Evolutionary conservation across 2,797 vertebrate species (phyloP).

Genomic region (Vireo griseus): DNA sequence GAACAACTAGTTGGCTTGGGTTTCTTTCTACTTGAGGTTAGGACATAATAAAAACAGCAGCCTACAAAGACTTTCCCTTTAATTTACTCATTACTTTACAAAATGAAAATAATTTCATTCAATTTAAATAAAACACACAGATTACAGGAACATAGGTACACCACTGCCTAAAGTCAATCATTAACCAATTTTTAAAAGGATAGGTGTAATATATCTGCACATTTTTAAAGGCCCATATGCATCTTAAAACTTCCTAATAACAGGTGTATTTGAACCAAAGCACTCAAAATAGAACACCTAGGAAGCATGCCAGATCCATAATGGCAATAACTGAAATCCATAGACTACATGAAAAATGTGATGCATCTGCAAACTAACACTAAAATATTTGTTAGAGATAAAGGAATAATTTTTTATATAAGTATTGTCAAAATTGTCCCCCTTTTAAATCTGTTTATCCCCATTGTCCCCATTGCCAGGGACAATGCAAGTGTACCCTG

Average conservation of each 20-base stretch:
- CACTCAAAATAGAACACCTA: background rate
- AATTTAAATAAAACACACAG: background rate
- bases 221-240: background rate
- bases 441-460: background rate
- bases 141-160: background rate
- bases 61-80: background rate
- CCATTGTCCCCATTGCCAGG: background rate
- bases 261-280: background rate
- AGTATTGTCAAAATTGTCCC: background rate
- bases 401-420: background rate
- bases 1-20: constrained; percentile 29
- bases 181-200: background rate
- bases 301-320: background rate
- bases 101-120: background rate
- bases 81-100: background rate
- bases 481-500: background rate
- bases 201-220: background rate
- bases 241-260: background rate
- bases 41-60: constrained; percentile 31
- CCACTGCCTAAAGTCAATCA: background rate
- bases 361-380: background rate
- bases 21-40: constrained; percentile 21
- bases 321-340: background rate
- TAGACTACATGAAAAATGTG: accelerated
- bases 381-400: background rate